phyloP scores from a whole-genome alignment of 2,888 invertebrate species.

The Latheticus oryzae region DNA sequence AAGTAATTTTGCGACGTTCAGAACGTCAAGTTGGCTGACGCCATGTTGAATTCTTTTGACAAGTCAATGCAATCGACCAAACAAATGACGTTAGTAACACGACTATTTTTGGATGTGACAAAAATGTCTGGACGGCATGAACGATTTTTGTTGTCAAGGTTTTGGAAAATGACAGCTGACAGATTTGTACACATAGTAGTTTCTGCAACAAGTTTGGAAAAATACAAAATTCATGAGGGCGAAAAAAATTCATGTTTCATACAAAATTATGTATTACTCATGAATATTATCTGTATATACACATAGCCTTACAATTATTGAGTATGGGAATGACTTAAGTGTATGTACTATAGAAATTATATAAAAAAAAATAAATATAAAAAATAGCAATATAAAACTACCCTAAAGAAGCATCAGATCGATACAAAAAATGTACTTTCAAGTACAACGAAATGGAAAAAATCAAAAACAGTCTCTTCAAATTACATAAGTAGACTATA shows the following conservation, averaged over 20 bases:
- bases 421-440: constrained; percentile 17
- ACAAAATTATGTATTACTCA: constrained; percentile 51
- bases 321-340: constrained; percentile 50
- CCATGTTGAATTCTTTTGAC: constrained; percentile 61
- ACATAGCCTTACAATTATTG: constrained; percentile 47
- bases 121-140: constrained; percentile 7
- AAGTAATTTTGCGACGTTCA: constrained; percentile 51
- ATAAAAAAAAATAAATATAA: constrained; percentile 52
- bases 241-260: constrained; percentile 11
- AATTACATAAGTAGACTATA: constrained; percentile 26
- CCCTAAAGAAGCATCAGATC: constrained; percentile 38
- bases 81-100: constrained; percentile 25
- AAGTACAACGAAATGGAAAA: constrained; percentile 21
- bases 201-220: neutral
- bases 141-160: constrained; percentile 15
- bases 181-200: neutral
- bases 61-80: constrained; percentile 37
- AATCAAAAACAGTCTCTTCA: constrained; percentile 36
- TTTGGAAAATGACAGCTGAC: neutral
- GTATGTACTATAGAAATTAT: constrained; percentile 44
- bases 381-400: constrained; percentile 45
- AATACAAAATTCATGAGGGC: neutral
- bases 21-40: constrained; percentile 63
- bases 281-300: constrained; percentile 47
- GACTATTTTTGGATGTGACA: constrained; percentile 2